Evolutionary conservation across 2,888 invertebrate genomes (phyloP), one percentile per base, ranked within the genome.

Genomic region (Noctuana brunneofusca): DNA sequence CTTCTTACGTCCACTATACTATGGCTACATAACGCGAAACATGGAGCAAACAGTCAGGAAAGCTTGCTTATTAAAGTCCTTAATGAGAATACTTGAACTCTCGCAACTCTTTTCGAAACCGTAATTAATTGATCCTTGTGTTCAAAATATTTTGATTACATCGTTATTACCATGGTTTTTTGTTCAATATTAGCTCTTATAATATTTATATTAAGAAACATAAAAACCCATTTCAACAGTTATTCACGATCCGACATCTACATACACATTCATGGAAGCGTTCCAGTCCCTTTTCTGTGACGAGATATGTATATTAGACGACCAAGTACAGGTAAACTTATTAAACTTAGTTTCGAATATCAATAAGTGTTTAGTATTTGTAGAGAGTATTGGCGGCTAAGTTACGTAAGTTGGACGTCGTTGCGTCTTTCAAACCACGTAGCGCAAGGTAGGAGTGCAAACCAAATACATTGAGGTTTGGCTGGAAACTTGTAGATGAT

Each of bases 401-500:
- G 12, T 38, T 38, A 6, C 38, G 14, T 14, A 14, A 38, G 38
- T 38, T n/a, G 35, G 14, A 38, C 38, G 14, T 22, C 9, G 11
- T n/a, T 20, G 11, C 9, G 24, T 41, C 11, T 14, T 30, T 30
- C n/a, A 16, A 30, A 46, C 56, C 43, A 30, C 27, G 24, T 41
- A 41, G 5, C 24, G 2, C 41, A 38, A 46, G 12, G 18, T 16
- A 46, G 20, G 43, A 22, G 38, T 20, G 35, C 20, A n/a, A 56
- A 27, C 27, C 43, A 5, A 30, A 16, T 46, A 46, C 14, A 30
- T 30, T 56, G 20, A 12, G 24, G 18, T 9, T 46, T 16, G 3
- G 24, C 16, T 27, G 6, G 12, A 30, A 56, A 56, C 56, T 56
- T 56, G 14, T 6, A n/a, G 38, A 55, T 55, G 38, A 55, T 55